Evolutionary conservation across 2,888 invertebrate genomes (phyloP).

Genomic region (Globia sparganii): DNA sequence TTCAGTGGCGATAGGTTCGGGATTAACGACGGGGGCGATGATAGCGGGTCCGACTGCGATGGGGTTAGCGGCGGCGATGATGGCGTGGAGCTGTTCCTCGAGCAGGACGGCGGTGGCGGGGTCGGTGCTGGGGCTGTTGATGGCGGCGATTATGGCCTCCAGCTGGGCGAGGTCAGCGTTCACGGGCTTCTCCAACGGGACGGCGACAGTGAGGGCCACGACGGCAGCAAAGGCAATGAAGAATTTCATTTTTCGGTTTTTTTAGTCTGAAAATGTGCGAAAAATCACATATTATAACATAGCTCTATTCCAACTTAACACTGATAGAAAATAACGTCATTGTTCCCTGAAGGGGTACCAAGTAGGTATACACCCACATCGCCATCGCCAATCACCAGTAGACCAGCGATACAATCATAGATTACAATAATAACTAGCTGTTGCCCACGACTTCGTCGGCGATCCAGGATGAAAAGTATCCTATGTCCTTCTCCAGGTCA

Average conservation of each 20-base stretch:
- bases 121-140: constrained; percentile 78
- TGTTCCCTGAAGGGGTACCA: not conserved
- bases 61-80: constrained; percentile 64
- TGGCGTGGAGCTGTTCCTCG: constrained; percentile 70
- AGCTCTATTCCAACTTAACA: not conserved
- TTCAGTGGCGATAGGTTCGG: constrained; percentile 60
- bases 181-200: constrained; percentile 67
- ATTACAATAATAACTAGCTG: no score
- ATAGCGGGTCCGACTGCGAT: constrained; percentile 65
- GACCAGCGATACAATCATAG: not conserved
- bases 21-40: constrained; percentile 44
- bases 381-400: no score
- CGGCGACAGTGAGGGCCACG: constrained; percentile 74
- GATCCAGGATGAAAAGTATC: no score
- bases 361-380: not conserved
- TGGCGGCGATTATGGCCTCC: constrained; percentile 76
- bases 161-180: constrained; percentile 61
- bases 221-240: constrained; percentile 76
- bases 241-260: constrained; percentile 77
- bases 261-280: constrained; percentile 64
- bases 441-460: no score
- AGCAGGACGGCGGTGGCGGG: constrained; percentile 76
- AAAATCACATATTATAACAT: not conserved
- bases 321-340: not conserved
- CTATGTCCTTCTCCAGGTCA: no score